These are phyloP conservation scores for Pimephales promelas DNA, from an alignment of 2,113 vertebrate genomes.

Conservation along the genomic window DNA sequence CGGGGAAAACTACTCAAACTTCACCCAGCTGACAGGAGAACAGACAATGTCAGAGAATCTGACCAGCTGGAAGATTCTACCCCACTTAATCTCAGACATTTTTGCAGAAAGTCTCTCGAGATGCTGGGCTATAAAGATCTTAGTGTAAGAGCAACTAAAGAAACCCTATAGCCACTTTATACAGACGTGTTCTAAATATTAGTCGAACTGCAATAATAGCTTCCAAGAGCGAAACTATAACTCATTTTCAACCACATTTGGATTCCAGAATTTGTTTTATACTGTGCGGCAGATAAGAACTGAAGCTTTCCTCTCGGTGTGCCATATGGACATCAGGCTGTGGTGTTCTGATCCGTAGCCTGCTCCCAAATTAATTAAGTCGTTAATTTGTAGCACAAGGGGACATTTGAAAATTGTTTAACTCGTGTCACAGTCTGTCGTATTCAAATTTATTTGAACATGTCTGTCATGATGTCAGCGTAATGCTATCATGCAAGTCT, in stretches of 20 bases:
- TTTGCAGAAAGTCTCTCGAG: conserved; percentile 31
- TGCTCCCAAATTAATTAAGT: conserved; percentile 36
- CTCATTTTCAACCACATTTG: conserved; percentile 13
- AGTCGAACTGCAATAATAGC: background rate
- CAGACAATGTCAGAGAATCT: conserved; percentile 35
- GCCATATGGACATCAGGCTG: conserved; percentile 44
- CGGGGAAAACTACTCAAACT: conserved; percentile 30
- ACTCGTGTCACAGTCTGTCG: conserved; percentile 19
- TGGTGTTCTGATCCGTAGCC: conserved; percentile 33
- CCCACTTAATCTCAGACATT: conserved; percentile 25
- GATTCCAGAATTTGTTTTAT: conserved; percentile 10
- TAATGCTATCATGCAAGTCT: conserved; percentile 20
- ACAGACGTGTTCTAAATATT: background rate
- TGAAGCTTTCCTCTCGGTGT: background rate
- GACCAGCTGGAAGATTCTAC: conserved; percentile 33
- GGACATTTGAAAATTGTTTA: conserved; percentile 11
- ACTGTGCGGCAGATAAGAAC: background rate
- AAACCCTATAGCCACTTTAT: background rate
- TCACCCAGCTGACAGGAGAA: conserved; percentile 41
- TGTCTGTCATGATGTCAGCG: conserved; percentile 9
- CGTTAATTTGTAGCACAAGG: conserved; percentile 22
- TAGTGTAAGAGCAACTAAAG: background rate
- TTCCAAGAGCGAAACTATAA: background rate
- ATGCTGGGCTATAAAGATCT: conserved; percentile 9
- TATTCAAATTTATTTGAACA: conserved; percentile 27